A percentile compares a stretch with the other conserved stretches of the same genome.
Evolutionary conservation across 2,113 vertebrate species (phyloP).

Genomic region (Laticauda colubrina): DNA sequence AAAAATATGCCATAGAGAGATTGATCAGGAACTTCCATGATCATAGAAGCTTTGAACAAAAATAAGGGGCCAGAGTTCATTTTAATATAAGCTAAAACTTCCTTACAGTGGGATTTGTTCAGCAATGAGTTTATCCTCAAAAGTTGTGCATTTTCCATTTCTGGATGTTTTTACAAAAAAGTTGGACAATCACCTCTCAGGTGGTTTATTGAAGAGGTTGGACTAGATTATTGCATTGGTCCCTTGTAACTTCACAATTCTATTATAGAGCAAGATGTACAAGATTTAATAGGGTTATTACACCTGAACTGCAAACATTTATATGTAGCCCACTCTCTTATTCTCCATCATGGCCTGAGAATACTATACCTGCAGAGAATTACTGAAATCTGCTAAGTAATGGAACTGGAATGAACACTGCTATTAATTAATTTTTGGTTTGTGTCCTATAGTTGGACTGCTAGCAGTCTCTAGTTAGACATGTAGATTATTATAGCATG

Average conservation of each 20-base stretch:
- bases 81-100: background rate
- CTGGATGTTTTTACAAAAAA: background rate
- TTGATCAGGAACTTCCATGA: background rate
- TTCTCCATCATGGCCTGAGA: background rate
- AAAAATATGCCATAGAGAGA: background rate
- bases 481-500: background rate
- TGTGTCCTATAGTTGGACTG: background rate
- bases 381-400: slow-evolving; percentile 13
- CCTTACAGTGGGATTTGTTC: background rate
- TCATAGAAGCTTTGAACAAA: background rate
- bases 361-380: background rate
- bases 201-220: background rate
- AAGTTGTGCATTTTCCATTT: background rate
- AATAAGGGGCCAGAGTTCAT: background rate
- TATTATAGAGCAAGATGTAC: background rate
- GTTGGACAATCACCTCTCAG: background rate
- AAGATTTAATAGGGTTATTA: background rate
- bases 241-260: background rate
- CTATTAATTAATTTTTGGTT: slow-evolving; percentile 37
- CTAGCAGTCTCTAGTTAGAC: background rate
- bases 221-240: background rate
- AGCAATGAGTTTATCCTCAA: background rate
- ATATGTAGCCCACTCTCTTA: background rate
- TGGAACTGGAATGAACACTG: background rate
- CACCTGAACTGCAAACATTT: background rate